Evolutionary conservation across 2,113 vertebrate species (phyloP).

Genomic region (Erinaceus europaeus): DNA sequence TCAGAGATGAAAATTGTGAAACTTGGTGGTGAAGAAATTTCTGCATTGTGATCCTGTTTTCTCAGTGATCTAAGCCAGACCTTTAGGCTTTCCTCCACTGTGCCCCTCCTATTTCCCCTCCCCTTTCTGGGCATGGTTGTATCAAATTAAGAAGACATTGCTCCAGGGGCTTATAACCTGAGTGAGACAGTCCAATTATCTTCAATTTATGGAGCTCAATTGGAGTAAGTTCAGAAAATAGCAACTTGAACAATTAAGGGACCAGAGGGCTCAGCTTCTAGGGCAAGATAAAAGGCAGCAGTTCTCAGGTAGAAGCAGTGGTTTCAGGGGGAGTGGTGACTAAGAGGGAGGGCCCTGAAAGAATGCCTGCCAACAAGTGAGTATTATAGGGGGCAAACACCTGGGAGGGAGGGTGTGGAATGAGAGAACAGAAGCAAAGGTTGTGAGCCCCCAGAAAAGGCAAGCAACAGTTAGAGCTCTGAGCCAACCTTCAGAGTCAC

Average conservation of each 20-base stretch:
- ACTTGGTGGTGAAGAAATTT: neutral
- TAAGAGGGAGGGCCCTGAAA: neutral
- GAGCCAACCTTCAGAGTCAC: slow-evolving; percentile 34
- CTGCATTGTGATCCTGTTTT: neutral
- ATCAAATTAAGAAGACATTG: slow-evolving; percentile 66
- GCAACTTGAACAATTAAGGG: slow-evolving; percentile 69
- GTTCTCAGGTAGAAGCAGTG: slow-evolving; percentile 45
- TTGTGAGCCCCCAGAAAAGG: slow-evolving; percentile 30
- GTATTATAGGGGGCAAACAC: slow-evolving; percentile 8
- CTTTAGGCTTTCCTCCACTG: slow-evolving; percentile 9
- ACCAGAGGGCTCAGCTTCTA: slow-evolving; percentile 65
- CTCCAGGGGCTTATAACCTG: slow-evolving; percentile 69
- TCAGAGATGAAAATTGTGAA: neutral
- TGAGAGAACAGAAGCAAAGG: slow-evolving; percentile 27
- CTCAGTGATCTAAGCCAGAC: slow-evolving; percentile 2
- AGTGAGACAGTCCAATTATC: slow-evolving; percentile 73
- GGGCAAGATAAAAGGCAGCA: slow-evolving; percentile 72
- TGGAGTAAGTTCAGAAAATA: slow-evolving; percentile 76
- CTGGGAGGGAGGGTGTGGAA: neutral
- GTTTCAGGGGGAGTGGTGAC: slow-evolving; percentile 53
- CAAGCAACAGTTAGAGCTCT: neutral
- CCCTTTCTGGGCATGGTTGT: slow-evolving; percentile 48
- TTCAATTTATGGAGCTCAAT: slow-evolving; percentile 72
- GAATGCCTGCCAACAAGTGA: slow-evolving; percentile 46
- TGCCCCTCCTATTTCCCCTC: neutral